These are phyloP conservation scores for Pampusana beccarii DNA, from an alignment of 2,113 vertebrate genomes.

Conservation along the genomic window DNA sequence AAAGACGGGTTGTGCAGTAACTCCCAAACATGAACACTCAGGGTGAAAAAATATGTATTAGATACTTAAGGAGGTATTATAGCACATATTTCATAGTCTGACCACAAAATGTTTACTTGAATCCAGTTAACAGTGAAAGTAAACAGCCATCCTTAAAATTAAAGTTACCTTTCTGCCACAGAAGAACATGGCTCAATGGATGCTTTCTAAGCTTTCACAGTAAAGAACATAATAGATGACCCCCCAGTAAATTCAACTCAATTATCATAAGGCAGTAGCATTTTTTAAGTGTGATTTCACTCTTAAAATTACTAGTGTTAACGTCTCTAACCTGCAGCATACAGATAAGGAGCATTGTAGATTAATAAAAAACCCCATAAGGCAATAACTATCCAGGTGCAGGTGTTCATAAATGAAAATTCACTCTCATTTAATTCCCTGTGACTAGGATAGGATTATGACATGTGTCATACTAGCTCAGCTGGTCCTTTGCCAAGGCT, in stretches of 20 bases:
- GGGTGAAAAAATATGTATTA: neutral
- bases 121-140: neutral
- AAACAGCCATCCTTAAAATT: neutral
- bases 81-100: neutral
- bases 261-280: neutral
- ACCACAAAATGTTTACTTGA: neutral
- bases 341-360: neutral
- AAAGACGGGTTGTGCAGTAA: neutral
- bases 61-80: neutral
- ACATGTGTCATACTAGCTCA: neutral
- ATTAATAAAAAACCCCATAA: neutral
- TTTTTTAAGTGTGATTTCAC: neutral
- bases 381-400: neutral
- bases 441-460: neutral
- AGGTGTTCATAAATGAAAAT: conserved; percentile 10
- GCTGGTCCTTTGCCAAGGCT: neutral
- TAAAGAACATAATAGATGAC: neutral
- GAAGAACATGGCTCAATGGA: neutral
- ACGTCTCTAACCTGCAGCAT: neutral
- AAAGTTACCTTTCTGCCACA: neutral
- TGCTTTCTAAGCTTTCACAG: neutral
- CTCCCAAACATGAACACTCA: neutral
- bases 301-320: neutral
- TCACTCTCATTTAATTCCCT: neutral
- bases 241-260: neutral